These are phyloP conservation scores for Petrocephalus sullivani DNA, from an alignment of 2,797 vertebrate species.

Conservation along the genomic window DNA sequence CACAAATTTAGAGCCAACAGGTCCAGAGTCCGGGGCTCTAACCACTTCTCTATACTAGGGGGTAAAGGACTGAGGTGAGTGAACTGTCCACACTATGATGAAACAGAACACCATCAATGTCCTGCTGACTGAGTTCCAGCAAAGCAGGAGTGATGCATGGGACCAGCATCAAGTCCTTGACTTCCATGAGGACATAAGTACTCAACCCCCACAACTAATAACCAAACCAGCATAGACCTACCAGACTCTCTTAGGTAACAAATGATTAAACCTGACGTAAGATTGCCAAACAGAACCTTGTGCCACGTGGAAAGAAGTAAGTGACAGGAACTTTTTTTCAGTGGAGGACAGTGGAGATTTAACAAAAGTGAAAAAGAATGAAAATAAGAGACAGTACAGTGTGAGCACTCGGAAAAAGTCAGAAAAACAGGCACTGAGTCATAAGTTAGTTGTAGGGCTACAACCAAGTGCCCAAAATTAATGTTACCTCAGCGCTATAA, in stretches of 20 bases:
- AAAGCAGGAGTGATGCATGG: background rate
- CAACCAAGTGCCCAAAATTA: background rate
- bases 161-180: slow-evolving; percentile 10
- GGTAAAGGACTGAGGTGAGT: background rate
- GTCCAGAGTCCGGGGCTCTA: background rate
- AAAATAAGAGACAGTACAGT: background rate
- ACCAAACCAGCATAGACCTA: background rate
- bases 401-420: background rate
- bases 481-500: background rate
- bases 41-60: background rate
- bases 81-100: slow-evolving; percentile 9
- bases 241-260: background rate
- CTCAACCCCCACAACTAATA: background rate
- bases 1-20: background rate
- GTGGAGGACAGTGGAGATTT: background rate
- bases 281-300: background rate
- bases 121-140: slow-evolving; percentile 7
- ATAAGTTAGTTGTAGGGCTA: background rate
- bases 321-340: background rate
- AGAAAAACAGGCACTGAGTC: background rate
- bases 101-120: background rate
- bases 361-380: background rate
- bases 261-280: background rate
- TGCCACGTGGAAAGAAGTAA: background rate
- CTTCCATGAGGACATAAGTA: background rate